Base-by-base conservation (phyloP, 92 coral and sea anemone species). In the Pocillopora grandis region DNA sequence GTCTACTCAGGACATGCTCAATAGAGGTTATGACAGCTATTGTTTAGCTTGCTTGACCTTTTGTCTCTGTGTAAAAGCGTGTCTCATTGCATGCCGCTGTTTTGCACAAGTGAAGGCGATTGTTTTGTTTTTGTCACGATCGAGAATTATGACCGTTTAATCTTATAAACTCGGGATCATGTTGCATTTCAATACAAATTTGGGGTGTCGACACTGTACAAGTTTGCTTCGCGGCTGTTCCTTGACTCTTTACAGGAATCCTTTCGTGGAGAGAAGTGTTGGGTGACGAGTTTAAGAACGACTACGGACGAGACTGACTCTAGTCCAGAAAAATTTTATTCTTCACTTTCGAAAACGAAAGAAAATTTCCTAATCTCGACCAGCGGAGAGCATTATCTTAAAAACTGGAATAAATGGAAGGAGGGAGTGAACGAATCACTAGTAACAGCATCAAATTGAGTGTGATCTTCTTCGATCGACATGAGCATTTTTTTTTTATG, bases 61-160 rank as follows among this genome's bases (percentile, higher is more conserved):
- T 49, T 10, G 4, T 65, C 2, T 70, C 57, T n/a, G 62, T 63
- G 61, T 33, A 17, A 59, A 78, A 78, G 57, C 72, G 66, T 65
- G 82, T 64, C 52, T 65, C 15, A 4, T 65, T 42, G n/a, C 61
- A 78, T 61, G 82, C 62, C n/a, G 82, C 23, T 63, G 72, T 12
- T n/a, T 76, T 76, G 49, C 67, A 17, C 80, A 59, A 59, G 19
- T 76, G 27, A 31, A 10, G 5, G 52, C 31, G 74, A 15, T 31
- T 13, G 16, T 69, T 68, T 69, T 69, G 48, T 19, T 69, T 15
- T 36, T 33, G n/a, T 69, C 52, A 69, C 52, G 57, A 31, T 35
- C 72, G 12, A 19, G 18, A 17, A 17, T 27, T 33, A 18, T 27
- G 73, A 9, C 10, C 15, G 19, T 2, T 66, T 10, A 21, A 33